Evolutionary conservation across 2,113 vertebrate species (phyloP), one percentile per base, ranked within the genome.

Genomic region (Gila orcuttii): DNA sequence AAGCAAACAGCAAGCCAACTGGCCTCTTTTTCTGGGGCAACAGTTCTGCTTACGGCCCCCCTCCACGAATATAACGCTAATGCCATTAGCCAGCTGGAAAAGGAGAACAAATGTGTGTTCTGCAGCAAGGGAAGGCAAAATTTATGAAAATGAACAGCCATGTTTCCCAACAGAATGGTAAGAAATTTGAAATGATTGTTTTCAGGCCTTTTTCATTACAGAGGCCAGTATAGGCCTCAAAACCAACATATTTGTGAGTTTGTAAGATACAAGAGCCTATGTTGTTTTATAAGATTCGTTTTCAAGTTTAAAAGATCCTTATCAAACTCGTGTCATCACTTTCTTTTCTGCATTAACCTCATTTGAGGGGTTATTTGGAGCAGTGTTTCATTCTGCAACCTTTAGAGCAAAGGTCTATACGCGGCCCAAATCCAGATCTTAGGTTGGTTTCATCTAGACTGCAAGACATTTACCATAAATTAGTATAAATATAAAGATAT

Each of bases 191-290:
- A 85, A 83, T 85, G 45, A 82, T 28, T 77, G 69, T 31, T 85
- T 89, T 84, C 55, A 84, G 39, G 83, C 57, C 62, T 75, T 80
- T 88, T 89, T 75, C 50, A 86, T 87, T 88, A 88, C 3, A 17
- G 19, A 31, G 31, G 60, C 85, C 74, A 83, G 52, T 3, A 55
- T 55, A 77, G 82, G n/a, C 11, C 73, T 28, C 2, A 28, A 69
- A 33, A 33, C 69, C 64, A 79, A 50, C 11, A 81, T 19, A 47
- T 15, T 8, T 75, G 21, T 9, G 3, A 36, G 9, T 36, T 19
- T 21, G 33, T 57, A 55, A 11, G 25, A 17, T 76, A 13, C 12
- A 21, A 52, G 4, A 19, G 17, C 23, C 33, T 2, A 74, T 57
- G 39, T 25, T 42, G 25, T 52, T 52, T 76, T 76, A 39, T 23